Evolutionary conservation across 2,888 invertebrate genomes (phyloP).

Genomic region (Thymelicus acteon): DNA sequence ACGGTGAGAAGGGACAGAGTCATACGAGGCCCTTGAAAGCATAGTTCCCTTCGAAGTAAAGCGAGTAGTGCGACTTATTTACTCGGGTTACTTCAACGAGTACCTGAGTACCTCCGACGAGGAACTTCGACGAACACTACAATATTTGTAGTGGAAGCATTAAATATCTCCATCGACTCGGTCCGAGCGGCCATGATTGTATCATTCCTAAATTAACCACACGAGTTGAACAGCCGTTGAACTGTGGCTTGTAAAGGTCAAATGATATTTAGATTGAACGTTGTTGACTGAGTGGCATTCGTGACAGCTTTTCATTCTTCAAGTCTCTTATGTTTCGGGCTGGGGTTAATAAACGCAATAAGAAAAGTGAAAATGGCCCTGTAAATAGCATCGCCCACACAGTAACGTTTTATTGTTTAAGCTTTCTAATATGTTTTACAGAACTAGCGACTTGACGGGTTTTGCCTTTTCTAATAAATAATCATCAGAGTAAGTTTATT

Average conservation of each 20-base stretch:
- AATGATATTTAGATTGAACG: slow-evolving; percentile 10
- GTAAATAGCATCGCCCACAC: not conserved
- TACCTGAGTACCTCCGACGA: no score
- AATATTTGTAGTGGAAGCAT: no score
- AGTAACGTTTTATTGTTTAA: not conserved
- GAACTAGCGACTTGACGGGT: no score
- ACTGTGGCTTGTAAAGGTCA: slow-evolving; percentile 6
- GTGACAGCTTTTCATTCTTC: slow-evolving; percentile 1
- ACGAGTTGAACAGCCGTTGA: slow-evolving; percentile 2
- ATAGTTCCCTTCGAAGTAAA: no score
- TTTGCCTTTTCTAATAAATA: no score
- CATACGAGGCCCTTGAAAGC: no score
- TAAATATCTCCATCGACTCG: no score
- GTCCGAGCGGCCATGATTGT: not conserved
- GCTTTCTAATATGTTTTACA: not conserved
- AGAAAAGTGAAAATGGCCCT: slow-evolving; percentile 4
- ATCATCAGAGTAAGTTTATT: no score
- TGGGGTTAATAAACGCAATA: slow-evolving; percentile 1
- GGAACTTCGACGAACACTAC: no score
- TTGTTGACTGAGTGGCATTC: not conserved
- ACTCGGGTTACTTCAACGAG: no score
- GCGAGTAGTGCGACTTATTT: no score
- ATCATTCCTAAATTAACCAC: slow-evolving; percentile 5
- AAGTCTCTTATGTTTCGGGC: not conserved
- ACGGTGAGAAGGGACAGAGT: no score